Percentiles rank a stretch among this genome's conserved stretches.
Conservation (phyloP, 1,140 invertebrate species). For the Aphaenogaster ashmeadi region DNA sequence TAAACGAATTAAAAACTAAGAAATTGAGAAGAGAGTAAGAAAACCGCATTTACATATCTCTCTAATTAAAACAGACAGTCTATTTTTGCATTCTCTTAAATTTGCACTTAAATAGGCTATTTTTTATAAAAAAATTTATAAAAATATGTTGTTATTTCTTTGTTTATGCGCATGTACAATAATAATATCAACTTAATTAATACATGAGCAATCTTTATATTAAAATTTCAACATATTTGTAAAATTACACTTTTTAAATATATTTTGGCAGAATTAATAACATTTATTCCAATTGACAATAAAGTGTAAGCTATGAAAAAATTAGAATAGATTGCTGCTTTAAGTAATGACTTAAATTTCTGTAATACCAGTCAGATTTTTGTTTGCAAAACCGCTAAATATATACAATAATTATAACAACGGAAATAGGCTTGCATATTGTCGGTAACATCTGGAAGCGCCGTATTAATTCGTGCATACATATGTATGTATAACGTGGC, state of each 20-base stretch:
- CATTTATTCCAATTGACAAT: background rate
- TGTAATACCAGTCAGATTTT: background rate
- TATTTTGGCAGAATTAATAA: constrained; percentile 7
- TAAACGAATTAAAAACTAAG: background rate
- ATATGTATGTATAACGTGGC: background rate
- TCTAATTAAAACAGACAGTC: background rate
- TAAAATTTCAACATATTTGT: background rate
- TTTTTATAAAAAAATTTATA: background rate
- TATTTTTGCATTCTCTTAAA: background rate
- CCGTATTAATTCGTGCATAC: background rate
- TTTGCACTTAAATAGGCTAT: background rate
- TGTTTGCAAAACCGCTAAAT: background rate
- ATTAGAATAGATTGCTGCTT: background rate
- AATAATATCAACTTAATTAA: background rate
- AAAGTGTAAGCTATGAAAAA: background rate
- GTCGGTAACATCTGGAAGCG: background rate
- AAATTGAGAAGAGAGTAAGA: background rate
- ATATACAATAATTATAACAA: background rate
- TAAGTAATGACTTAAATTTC: background rate
- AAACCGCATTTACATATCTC: background rate
- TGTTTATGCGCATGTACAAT: too few relatives aligned
- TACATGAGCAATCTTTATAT: background rate
- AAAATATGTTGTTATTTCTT: too few relatives aligned
- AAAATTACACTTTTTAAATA: background rate
- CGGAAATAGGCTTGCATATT: background rate